Evolutionary conservation across 2,797 vertebrate species (phyloP).

Genomic region (Tauraco hartlaubi): DNA sequence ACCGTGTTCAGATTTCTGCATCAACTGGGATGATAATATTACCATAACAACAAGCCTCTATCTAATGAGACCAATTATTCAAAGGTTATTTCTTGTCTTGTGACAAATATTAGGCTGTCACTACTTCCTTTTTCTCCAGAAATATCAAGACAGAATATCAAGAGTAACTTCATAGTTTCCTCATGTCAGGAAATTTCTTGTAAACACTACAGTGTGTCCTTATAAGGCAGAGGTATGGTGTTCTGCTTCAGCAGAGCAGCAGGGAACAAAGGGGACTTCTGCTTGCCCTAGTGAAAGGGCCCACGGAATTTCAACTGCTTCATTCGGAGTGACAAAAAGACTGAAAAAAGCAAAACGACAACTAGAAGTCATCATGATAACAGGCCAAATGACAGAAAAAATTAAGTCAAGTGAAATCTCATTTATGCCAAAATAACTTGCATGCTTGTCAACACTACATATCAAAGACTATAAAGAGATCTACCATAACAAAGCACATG

Average conservation of each 20-base stretch:
- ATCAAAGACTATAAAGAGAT: neutral
- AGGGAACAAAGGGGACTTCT: neutral
- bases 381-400: neutral
- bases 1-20: neutral
- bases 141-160: neutral
- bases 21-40: neutral
- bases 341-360: neutral
- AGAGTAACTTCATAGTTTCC: neutral
- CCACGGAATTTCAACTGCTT: neutral
- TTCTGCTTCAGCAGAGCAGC: neutral
- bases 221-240: neutral
- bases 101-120: neutral
- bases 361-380: neutral
- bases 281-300: neutral
- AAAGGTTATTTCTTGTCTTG: slow-evolving; percentile 1
- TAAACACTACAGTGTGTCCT: neutral
- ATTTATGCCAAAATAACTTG: neutral
- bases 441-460: neutral
- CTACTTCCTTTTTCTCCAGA: neutral
- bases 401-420: neutral
- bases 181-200: neutral
- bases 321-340: neutral
- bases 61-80: slow-evolving; percentile 7
- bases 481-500: neutral
- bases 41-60: neutral